Base-by-base conservation (phyloP, 1,140 invertebrate species). In the Diorhabda sublineata region DNA sequence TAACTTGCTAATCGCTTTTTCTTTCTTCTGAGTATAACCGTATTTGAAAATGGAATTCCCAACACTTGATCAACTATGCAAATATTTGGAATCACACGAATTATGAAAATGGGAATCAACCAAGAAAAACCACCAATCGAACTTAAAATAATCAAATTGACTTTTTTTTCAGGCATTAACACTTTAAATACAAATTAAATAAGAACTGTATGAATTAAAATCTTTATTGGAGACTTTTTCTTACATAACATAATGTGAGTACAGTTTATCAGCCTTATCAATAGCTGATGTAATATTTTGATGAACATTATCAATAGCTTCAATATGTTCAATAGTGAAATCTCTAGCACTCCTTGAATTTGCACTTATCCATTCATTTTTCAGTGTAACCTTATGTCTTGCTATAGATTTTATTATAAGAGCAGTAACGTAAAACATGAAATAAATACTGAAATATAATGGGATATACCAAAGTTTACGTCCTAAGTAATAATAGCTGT, bases 371-470 rank as follows among this genome's bases (percentile, higher is more conserved):
- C 77, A 77, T 61, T 80, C 71, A 58, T 81, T 74, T 59, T 73
- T 78, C 61, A 80, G 75, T 11, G 71, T 72, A n/a, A 89, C 85
- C 82, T 93, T 93, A 77, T 93, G 91, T 64, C 91, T 85, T 7
- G 90, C 86, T 58, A 94, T 87, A 5, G 91, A 90, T 78, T 92
- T 92, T 2, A 93, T 82, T 61, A 94, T 89, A 5, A 94, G 82
- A 56, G 89, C 90, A 3, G 88, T 87, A 2, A 94, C 88, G 73
- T 93, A 94, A 68, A 92, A 85, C 68, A 91, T 89, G 75, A 93
- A 93, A 74, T 91, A 94, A n/a, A 92, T 88, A 68, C 91, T 92
- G 76, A 93, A 93, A 77, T 93, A 93, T 8, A 94, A 77, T 0
- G 92, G 92, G 58, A 93, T 83, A 74, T 93, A 94, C 87, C 91